Conservation (phyloP, 2,888 invertebrate genomes). For the Griposia aprilina region DNA sequence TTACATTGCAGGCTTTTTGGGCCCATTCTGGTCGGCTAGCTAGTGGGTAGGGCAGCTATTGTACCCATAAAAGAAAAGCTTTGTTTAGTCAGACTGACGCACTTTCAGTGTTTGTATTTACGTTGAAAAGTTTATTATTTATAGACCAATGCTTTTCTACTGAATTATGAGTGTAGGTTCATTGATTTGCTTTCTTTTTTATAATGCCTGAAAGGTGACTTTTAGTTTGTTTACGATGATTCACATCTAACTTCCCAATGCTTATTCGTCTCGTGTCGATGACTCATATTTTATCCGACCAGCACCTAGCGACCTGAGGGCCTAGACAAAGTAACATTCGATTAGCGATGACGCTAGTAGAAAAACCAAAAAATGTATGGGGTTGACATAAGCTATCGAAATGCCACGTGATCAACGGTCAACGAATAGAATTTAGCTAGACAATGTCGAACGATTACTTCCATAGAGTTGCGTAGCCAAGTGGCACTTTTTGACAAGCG, state of each 20-base stretch:
- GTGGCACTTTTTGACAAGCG: no score
- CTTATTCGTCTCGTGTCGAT: background rate
- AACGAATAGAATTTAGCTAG: no score
- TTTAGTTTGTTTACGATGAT: background rate
- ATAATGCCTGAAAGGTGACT: background rate
- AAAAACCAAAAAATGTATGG: no score
- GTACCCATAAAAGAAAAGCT: slow-evolving; percentile 42
- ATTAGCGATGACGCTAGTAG: no score
- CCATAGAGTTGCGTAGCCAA: no score
- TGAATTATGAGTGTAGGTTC: background rate
- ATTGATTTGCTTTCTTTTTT: background rate
- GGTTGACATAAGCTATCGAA: no score
- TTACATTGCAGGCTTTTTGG: slow-evolving; percentile 17
- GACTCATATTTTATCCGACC: background rate
- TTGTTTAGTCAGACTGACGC: slow-evolving; percentile 43
- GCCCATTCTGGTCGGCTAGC: slow-evolving; percentile 14
- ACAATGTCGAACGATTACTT: background rate
- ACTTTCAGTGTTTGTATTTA: slow-evolving; percentile 37
- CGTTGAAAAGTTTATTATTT: slow-evolving; percentile 10
- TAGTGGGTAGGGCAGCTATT: slow-evolving; percentile 46
- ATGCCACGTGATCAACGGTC: no score
- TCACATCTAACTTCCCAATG: background rate
- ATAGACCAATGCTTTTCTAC: background rate
- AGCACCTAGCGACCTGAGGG: background rate
- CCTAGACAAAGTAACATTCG: background rate